Evolutionary conservation across 2,797 vertebrate genomes (phyloP), one percentile per base, ranked within the genome.

Genomic region (Xenops minutus): DNA sequence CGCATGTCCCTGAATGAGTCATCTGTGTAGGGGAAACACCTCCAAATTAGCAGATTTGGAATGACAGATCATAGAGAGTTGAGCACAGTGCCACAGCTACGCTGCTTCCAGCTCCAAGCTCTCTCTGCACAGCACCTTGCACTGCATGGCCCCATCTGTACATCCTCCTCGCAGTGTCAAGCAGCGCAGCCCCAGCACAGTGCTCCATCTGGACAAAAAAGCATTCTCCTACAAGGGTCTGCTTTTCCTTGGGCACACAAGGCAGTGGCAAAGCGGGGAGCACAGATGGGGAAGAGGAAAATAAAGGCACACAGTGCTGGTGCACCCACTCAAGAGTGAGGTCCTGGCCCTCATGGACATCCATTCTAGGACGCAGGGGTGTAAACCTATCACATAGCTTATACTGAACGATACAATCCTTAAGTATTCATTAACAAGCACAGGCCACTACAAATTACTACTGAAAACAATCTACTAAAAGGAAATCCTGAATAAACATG

Each of bases 11-110:
- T 5, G 10, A 36, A 39, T 72, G 67, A 92, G 71, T 82, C 92
- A 92, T n/a, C 55, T 22, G 44, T 92, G 81, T 64, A 79, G 48
- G 59, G 74, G 41, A 91, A 94, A 69, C 59, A 92, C 75, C 78
- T 92, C 64, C 49, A 46, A 55, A 84, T 79, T 44, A 69, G 48
- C 71, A 89, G 66, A 73, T 72, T 19, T 75, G 69, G 30, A 86
- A 55, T 0, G 0, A 52, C 66, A 75, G 75, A 63, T 77, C 52
- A 52, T 27, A 74, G 22, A 91, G 67, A 12, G 3, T 44, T 32
- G 48, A 56, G 48, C 68, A 67, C 16, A 20, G 10, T 18, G 61
- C 52, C 79, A 71, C 21, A 36, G 49, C 56, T 56, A 4, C 0
- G 9, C 22, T 78, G 46, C 44, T 86, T 58, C 41, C 73, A 81